Evolutionary conservation across 2,888 invertebrate genomes (phyloP), one percentile per base, ranked within the genome.

Genomic region (Melanchra persicariae): DNA sequence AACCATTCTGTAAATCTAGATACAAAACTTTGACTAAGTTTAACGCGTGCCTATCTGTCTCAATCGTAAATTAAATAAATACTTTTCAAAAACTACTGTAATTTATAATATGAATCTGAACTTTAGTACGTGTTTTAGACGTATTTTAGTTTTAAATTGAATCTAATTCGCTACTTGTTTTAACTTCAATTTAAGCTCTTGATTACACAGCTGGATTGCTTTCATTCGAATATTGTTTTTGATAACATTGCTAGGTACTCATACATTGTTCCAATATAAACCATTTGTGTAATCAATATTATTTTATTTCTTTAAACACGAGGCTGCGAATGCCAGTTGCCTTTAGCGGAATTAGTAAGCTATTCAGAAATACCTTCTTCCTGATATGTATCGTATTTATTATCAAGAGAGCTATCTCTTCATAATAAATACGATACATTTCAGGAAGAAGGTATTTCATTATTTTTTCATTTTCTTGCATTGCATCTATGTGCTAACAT

Each of bases 1-100:
- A 68, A 58, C 51, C 43, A 70, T 78, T 81, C n/a, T 65, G 45
- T 71, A 68, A 68, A 75, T 77, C 60, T 72, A 58, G 58, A 6
- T 34, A 49, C 54, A 69, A 68, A 82, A 87, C 73, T 82, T 85
- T 80, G 43, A 65, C 17, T 12, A 60, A 85, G 75, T 67, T 85
- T 84, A 70, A 59, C 26, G 63, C 71, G 77, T 73, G 70, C 74
- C 61, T 55, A 49, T 58, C 65, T 73, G 59, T 61, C 73, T 77
- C 58, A 59, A 76, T 71, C 65, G 59, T 58, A 63, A 79, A 82
- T 83, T 76, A 76, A 79, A 80, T 77, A 73, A 19, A 65, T 70
- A 67, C 61, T 72, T 79, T 54, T 47, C 58, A 64, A 70, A 71
- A 85, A 77, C 69, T 51, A 68, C 40, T 43, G 5, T 45, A 55